Base-by-base conservation (phyloP, 2,113 vertebrate species). In the Myanophis thanlyinensis region DNA sequence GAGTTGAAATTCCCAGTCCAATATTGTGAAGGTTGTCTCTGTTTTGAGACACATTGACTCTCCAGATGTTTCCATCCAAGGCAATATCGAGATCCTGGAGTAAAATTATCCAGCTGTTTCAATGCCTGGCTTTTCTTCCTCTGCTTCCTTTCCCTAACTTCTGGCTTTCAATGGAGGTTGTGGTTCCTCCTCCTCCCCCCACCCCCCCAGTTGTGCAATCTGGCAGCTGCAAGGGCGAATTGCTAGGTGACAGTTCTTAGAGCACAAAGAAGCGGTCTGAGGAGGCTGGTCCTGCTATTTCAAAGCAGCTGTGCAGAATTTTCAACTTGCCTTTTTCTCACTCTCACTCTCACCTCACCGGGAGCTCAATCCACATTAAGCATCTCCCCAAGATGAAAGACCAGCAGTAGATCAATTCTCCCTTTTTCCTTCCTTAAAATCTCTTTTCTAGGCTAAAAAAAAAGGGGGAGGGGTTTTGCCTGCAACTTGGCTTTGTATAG, bases 261-360 rank as follows among this genome's bases (percentile, higher is more conserved):
- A 98, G 98, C 98, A 99, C 98, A 99, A 99, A 99, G 98, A 98
- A 98, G 98, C 98, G 98, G 98, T 98, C 98, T 98, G 98, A 98
- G 97, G 98, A 98, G 98, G 98, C 98, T 97, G 93, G 96, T 98
- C 97, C 97, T 98, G 98, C 97, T 97, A 93, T 97, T 98, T 97
- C 94, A 97, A 97, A 98, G 98, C 97, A 98, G 97, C 97, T 98
- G 97, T 97, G 95, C 92, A 93, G 95, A 93, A 97, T 97, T 98
- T 97, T 96, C 96, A 96, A 96, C 97, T 98, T 97, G 95, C 97
- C 97, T 97, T 97, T 44, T 95, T 94, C 96, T 97, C 97, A 95
- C 97, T 97, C 95, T 95, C 89, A 44, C 95, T 35, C 98, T 98
- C 94, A 94, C 73, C 98, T 98, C 94, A 94, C 23, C 92, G 96